Evolutionary conservation across 2,888 invertebrate species (phyloP).

Genomic region (Xiphydria camelus): DNA sequence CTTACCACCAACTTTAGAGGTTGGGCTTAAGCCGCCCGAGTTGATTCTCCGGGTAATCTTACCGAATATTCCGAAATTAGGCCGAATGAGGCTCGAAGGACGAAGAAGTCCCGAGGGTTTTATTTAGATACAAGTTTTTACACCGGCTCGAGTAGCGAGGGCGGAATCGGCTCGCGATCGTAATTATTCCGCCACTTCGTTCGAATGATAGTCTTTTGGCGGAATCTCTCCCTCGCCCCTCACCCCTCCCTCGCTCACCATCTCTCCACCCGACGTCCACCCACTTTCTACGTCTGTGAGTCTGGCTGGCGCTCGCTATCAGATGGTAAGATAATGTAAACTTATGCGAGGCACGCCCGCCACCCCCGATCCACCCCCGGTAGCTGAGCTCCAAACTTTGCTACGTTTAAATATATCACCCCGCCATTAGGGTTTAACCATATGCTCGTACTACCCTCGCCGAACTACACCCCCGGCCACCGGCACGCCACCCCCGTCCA

Average conservation of each 20-base stretch:
- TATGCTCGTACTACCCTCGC: constrained; percentile 38
- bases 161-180: too few species aligned
- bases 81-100: not conserved
- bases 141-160: too few species aligned
- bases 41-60: constrained; percentile 34
- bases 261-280: not conserved
- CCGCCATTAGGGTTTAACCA: constrained; percentile 53
- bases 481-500: constrained; percentile 8
- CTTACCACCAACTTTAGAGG: constrained; percentile 44
- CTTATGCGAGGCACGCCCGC: constrained; percentile 57
- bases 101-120: too few species aligned
- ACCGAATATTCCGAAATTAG: constrained; percentile 22
- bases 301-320: constrained; percentile 42
- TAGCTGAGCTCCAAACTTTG: constrained; percentile 49
- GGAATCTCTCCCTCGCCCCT: too few species aligned
- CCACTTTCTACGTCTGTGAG: constrained; percentile 1
- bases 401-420: constrained; percentile 55
- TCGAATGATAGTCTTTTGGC: too few species aligned
- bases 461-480: not conserved
- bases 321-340: constrained; percentile 57
- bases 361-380: constrained; percentile 21
- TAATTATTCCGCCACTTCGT: too few species aligned
- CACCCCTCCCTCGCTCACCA: not conserved
- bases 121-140: too few species aligned
- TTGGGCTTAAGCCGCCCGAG: constrained; percentile 32